Evolutionary conservation across 1,140 invertebrate species (phyloP), one percentile per base, ranked within the genome.

Genomic region (Homarus americanus): DNA sequence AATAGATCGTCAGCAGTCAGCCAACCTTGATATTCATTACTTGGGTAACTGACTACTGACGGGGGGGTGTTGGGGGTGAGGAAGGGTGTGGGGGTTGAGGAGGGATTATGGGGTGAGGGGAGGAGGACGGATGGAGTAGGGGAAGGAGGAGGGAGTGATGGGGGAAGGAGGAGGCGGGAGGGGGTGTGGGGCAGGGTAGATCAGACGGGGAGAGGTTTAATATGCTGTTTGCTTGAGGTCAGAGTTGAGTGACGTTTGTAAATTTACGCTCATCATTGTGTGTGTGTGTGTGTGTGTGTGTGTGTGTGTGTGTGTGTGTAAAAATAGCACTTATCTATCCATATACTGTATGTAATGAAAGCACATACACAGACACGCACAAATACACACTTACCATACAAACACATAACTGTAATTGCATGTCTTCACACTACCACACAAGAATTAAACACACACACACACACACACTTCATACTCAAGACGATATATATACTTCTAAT

Each of bases 1-100:
- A 82, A 82, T 82, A 82, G 36, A 49, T 82, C 41, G 79, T 82
- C 79, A 82, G 79, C 79, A 82, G 12, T 7, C 32, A 53, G 24
- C 24, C 79, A 17, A 20, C 0, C 38, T 32, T 82, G 79, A 82
- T 20, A 15, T n/a, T n/a, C n/a, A n/a, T n/a, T n/a, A n/a, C n/a
- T n/a, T n/a, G n/a, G n/a, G n/a, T n/a, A n/a, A n/a, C n/a, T n/a
- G n/a, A n/a, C n/a, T n/a, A n/a, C n/a, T n/a, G n/a, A n/a, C 24
- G 40, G 20, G 38, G 5, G 40, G 40, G 76, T 41, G 76, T 20
- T n/a, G 40, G 40, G 76, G 41, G 40, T 9, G 40, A 44, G 76
- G 20, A 36, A 41, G 0, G 20, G 36, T 12, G 28, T 5, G 34
- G 9, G 40, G 20, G 34, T 12, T 28, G 36, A 38, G 36, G 73